Base-by-base conservation (phyloP, 2,797 vertebrate species). In the Hylomyscus alleni region DNA sequence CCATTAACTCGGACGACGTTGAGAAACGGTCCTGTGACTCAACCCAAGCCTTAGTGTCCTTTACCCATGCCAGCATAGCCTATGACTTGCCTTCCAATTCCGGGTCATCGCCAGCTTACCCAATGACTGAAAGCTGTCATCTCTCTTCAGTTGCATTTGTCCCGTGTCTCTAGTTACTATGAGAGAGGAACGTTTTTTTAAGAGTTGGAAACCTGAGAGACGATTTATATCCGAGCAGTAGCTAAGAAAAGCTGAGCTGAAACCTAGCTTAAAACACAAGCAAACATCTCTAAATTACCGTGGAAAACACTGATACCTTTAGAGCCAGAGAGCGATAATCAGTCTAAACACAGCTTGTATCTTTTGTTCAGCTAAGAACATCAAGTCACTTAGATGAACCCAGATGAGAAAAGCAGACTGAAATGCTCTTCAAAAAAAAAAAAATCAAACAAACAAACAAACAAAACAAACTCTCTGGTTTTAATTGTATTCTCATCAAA, bases 21-120 rank as follows among this genome's bases (percentile, higher is more conserved):
- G 99, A 99, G 98, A 99, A 99, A 93, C 99, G 99, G 97, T 99
- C 99, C 0, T 99, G 99, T 97, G 99, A 99, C 98, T 99, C 99
- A 0, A 99, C 99, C 1, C 99, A 99, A 98, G 99, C 99, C 22
- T 94, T 99, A 97, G 99, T 99, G 75, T 98, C 98, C 2, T 98
- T 99, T 47, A 97, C 98, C 26, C 98, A 98, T 29, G 93, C 97
- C 73, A 98, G 98, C 96, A 98, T 98, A 93, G 98, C 98, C 1
- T 99, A 98, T 0, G 98, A 98, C 94, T 96, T 97, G 91, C 97
- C 98, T 90, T 98, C 98, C 85, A 97, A 22, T 72, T 95, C 98
- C 0, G 26, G 93, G 85, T 91, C 97, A 72, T 89, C 98, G 2
- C 88, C 98, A 0, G 97, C 98, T 69, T 98, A 98, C 83, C 98